Conservation (phyloP, 2,113 vertebrate species). For the Rhombomys opimus region DNA sequence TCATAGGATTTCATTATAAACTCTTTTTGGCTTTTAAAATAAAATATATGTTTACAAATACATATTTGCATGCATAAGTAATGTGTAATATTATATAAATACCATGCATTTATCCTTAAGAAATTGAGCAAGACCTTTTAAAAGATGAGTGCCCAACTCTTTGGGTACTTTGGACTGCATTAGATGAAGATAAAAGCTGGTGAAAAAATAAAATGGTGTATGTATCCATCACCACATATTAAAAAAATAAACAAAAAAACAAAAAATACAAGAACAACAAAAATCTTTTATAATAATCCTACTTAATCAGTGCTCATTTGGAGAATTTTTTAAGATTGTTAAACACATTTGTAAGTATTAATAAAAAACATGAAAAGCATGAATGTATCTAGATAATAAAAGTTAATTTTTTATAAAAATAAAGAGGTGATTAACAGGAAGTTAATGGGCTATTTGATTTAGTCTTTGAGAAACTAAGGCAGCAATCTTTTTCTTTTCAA, state of each 20-base stretch:
- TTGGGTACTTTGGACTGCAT: neutral
- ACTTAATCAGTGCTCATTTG: no score
- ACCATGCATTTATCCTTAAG: no score
- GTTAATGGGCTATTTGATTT: neutral
- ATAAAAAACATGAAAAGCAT: neutral
- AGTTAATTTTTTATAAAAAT: neutral
- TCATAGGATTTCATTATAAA: no score
- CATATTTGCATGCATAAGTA: no score
- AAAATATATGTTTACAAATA: no score
- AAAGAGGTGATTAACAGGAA: neutral
- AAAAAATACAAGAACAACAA: neutral
- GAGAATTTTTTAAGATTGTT: neutral
- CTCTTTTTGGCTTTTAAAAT: no score
- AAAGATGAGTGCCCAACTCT: neutral
- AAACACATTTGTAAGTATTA: neutral
- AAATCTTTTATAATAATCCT: no score
- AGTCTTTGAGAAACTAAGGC: neutral
- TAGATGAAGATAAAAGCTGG: neutral
- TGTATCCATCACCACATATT: neutral
- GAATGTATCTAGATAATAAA: neutral
- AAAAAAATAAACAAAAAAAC: no score
- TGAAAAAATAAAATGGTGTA: neutral
- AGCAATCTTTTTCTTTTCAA: no score
- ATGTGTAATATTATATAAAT: no score
- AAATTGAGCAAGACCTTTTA: neutral